Conservation (phyloP, 2,888 invertebrate species). For the Ariolimax columbianus region DNA sequence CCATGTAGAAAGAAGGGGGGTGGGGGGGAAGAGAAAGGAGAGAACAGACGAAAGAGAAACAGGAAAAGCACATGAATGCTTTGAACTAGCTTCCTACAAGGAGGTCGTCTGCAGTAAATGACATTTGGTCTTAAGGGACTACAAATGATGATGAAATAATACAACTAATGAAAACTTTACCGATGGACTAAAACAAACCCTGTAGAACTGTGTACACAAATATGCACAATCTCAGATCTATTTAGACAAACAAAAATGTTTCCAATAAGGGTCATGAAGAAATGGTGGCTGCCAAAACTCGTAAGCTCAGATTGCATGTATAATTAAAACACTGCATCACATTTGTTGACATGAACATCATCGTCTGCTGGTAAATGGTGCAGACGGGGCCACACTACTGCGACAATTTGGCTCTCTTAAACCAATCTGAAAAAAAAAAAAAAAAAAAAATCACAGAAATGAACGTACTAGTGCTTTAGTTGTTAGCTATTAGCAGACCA, state of each 20-base stretch:
- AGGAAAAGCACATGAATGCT: no score
- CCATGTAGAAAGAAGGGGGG: no score
- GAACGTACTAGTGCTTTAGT: no score
- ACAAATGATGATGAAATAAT: no score
- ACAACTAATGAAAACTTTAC: no score
- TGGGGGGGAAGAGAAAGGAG: no score
- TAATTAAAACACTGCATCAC: neutral
- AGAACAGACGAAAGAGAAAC: no score
- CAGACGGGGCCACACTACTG: conserved; percentile 61
- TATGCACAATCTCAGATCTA: neutral
- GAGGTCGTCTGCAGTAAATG: no score
- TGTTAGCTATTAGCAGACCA: no score
- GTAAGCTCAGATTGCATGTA: neutral
- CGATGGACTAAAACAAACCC: neutral
- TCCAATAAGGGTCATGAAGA: neutral
- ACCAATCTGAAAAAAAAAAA: conserved; percentile 63
- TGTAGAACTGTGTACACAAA: neutral
- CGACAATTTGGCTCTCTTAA: conserved; percentile 69
- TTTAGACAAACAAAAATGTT: neutral
- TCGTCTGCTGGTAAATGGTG: conserved; percentile 13
- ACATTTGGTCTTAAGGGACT: no score
- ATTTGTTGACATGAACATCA: neutral
- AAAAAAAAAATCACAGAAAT: no score
- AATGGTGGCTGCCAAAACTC: neutral
- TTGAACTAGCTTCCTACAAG: no score